phyloP scores from a whole-genome alignment of 2,888 invertebrate species.

The Ligdia adustata region DNA sequence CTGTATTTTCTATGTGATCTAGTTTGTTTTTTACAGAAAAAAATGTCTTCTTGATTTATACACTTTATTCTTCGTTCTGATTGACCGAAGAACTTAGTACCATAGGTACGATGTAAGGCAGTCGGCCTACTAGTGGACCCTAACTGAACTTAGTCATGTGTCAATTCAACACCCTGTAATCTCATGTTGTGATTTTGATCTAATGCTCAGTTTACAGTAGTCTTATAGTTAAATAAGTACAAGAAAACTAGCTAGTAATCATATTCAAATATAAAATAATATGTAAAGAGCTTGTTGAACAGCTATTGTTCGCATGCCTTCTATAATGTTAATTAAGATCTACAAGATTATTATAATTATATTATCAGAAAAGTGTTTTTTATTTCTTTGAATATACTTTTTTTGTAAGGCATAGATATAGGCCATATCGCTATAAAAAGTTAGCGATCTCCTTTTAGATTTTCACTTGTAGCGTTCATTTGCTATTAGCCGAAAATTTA shows the following conservation, averaged over 20 bases:
- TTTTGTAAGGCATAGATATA: too few species aligned
- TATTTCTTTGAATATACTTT: too few species aligned
- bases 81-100: too few species aligned
- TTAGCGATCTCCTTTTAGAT: too few species aligned
- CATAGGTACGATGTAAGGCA: too few species aligned
- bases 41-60: too few species aligned
- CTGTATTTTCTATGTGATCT: too few species aligned
- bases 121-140: slow-evolving; percentile 28
- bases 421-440: too few species aligned
- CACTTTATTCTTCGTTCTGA: too few species aligned
- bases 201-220: slow-evolving; percentile 70
- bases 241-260: slow-evolving; percentile 61
- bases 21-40: too few species aligned
- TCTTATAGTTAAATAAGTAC: slow-evolving; percentile 40
- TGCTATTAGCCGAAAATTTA: too few species aligned
- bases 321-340: slow-evolving; percentile 55
- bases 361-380: neutral
- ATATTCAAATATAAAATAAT: slow-evolving; percentile 38
- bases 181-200: slow-evolving; percentile 67
- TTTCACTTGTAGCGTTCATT: too few species aligned
- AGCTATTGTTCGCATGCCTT: slow-evolving; percentile 80
- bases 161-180: slow-evolving; percentile 46
- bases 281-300: slow-evolving; percentile 70
- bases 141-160: slow-evolving; percentile 37
- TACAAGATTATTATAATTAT: slow-evolving; percentile 21